Base-by-base conservation (phyloP, 2,113 vertebrate species). In the Myrmecobius fasciatus region DNA sequence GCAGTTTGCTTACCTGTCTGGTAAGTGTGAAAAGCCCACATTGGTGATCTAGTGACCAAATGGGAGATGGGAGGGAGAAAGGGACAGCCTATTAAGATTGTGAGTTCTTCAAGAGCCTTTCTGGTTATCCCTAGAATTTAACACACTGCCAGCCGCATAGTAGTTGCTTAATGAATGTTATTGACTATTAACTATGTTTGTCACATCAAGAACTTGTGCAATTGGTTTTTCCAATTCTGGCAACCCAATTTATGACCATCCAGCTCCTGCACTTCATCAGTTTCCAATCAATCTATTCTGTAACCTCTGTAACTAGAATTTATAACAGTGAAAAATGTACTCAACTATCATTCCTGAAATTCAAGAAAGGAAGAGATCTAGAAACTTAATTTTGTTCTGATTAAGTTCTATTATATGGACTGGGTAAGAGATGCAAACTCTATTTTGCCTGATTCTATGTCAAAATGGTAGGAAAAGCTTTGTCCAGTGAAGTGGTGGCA, bases 1-100 rank as follows among this genome's bases (percentile, higher is more conserved):
- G 96, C 98, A 99, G 92, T 99, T 99, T 54, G 99, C 99, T 91
- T 99, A 99, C 98, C 98, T 99, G 43, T 99, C 99, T 96, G 99
- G 99, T 99, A 97, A 99, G 97, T 52, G 3, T 46, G 0, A 0
- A 5, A 2, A 47, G 56, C 51, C 3, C 67, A 43, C 7, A 24
- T 22, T 22, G 0, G 47, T 48, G 14, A 0, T 0, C 7, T 14
- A 4, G 54, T 3, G 1, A 9, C 47, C 54, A 60, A 31, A 56
- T 92, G 36, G 52, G 53, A 75, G 88, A 46, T 22, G 67, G 3
- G 46, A 1, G 3, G 26, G 2, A 2, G 53, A 48, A 28, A 49
- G 91, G 31, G 3, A 12, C 4, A 36, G 56, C 26, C 22, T n/a
- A 11, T 2, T 24, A 43, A 43, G 6, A 24, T 5, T 24, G n/a